Base-by-base conservation (phyloP, 2,888 invertebrate species). In the Rhagium mordax region DNA sequence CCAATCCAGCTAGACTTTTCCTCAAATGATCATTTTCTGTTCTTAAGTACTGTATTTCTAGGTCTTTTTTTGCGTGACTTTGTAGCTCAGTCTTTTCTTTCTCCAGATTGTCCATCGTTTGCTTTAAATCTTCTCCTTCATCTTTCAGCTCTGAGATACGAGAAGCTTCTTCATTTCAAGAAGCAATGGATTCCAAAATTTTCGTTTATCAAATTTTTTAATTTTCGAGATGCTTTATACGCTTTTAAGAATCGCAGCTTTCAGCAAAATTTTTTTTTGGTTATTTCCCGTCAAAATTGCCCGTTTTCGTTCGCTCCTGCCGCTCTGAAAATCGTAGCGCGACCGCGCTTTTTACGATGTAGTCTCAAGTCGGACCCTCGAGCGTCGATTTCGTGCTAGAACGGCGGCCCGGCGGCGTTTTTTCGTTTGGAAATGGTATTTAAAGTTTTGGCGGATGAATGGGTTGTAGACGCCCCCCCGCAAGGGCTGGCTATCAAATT, bases 171-270 rank as follows among this genome's bases (percentile, higher is more conserved):
- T 81, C 70, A 15, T 65, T 70, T 21, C 79, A 72, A 7, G 81
- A 70, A 15, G 81, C 78, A 1, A 81, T 78, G 1, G 78, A 66
- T 8, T 75, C 66, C n/a, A 83, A 71, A 5, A 83, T 70, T 29
- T 70, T 78, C 41, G 70, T 75, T 2, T 81, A 74, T 65, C 80
- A 79, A 6, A 64, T 20, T 51, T 82, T 82, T 64, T 81, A 79
- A 49, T 78, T 78, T 75, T 82, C 80, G 6, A 82, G 76, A 53
- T 82, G 79, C 60, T 78, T 78, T 51, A 82, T 75, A 10, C 77
- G 74, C 71, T 77, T 81, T 21, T 71, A 71, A 15, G 70, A 68
- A 33, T 80, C 79, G 7, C 78, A 75, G 33, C 68, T 72, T 60
- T 75, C 55, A 47, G 18, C 51, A 4, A 20, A 24, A 5, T 2